phyloP scores from a whole-genome alignment of 1,140 invertebrate species.

The Drosophila subpulchrella region DNA sequence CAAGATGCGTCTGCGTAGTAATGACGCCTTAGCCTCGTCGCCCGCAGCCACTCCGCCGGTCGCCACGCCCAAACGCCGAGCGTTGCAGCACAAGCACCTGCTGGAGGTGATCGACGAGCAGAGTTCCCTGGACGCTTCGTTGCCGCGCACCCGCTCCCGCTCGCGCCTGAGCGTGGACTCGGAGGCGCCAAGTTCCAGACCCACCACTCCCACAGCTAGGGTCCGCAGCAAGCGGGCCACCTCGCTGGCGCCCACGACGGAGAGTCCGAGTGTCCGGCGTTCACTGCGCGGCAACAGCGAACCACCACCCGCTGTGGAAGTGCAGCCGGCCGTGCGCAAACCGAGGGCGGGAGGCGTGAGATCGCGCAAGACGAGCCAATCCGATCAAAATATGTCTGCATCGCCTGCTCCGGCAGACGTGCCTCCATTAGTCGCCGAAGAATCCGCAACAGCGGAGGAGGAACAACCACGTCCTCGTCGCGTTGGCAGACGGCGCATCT shows the following conservation, averaged over 20 bases:
- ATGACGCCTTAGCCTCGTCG: slow-evolving; percentile 2
- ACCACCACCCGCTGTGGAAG: background rate
- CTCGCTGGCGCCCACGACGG: background rate
- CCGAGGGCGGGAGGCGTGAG: background rate
- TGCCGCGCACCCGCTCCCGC: slow-evolving; percentile 57
- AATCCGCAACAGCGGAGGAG: background rate
- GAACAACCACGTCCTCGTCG: slow-evolving; percentile 5
- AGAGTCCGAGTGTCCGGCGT: background rate
- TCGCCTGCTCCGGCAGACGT: background rate
- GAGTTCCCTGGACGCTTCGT: background rate
- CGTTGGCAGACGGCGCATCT: slow-evolving; percentile 1
- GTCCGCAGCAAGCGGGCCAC: background rate
- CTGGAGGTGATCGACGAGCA: slow-evolving; percentile 69
- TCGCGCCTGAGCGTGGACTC: slow-evolving; percentile 29
- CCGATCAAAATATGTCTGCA: background rate
- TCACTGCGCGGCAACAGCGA: slow-evolving; percentile 40
- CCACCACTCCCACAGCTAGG: background rate
- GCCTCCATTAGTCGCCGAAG: background rate
- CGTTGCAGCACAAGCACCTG: background rate
- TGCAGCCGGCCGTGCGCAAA: background rate
- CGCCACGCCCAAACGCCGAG: slow-evolving; percentile 36
- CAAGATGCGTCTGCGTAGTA: slow-evolving; percentile 28
- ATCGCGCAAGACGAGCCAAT: background rate
- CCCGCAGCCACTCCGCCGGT: slow-evolving; percentile 6
- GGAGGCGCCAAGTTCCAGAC: slow-evolving; percentile 4